phyloP scores from a whole-genome alignment of 2,888 invertebrate genomes.

The Clivina fossor region DNA sequence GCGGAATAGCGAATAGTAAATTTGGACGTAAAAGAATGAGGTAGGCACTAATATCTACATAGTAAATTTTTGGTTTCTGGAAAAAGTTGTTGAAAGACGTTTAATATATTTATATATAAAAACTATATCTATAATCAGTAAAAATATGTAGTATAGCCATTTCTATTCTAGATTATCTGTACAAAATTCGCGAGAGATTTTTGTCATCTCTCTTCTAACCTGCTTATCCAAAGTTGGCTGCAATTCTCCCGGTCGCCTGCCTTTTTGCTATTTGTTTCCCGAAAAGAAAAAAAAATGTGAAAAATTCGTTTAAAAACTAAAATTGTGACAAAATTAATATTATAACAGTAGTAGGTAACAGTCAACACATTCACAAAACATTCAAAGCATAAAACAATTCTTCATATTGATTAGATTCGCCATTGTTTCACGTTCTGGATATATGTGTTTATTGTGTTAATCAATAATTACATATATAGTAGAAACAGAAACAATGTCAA shows the following conservation, averaged over 20 bases:
- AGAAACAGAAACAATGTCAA: constrained; percentile 41
- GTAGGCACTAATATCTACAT: constrained; percentile 31
- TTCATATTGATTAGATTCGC: constrained; percentile 25
- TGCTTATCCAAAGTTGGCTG: constrained; percentile 62
- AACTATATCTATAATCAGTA: constrained; percentile 11
- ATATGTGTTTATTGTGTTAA: constrained; percentile 7
- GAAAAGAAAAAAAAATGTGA: constrained; percentile 59
- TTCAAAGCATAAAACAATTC: constrained; percentile 30
- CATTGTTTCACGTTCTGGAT: constrained; percentile 31
- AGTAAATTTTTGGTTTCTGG: constrained; percentile 23
- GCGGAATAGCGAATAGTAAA: constrained; percentile 27
- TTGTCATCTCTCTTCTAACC: constrained; percentile 60
- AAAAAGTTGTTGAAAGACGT: constrained; percentile 26
- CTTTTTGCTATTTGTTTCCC: constrained; percentile 67
- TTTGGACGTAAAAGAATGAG: constrained; percentile 29
- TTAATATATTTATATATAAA: constrained; percentile 26
- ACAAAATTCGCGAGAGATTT: constrained; percentile 28
- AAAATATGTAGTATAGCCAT: constrained; percentile 29
- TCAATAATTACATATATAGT: constrained; percentile 14
- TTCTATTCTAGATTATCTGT: constrained; percentile 33
- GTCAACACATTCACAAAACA: constrained; percentile 19
- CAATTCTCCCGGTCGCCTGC: constrained; percentile 80
- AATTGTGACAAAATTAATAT: constrained; percentile 25
- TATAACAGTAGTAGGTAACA: constrained; percentile 17
- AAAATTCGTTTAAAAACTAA: constrained; percentile 41